phyloP scores from a whole-genome alignment of 2,888 invertebrate species.

The Himalopsyche japonica region DNA sequence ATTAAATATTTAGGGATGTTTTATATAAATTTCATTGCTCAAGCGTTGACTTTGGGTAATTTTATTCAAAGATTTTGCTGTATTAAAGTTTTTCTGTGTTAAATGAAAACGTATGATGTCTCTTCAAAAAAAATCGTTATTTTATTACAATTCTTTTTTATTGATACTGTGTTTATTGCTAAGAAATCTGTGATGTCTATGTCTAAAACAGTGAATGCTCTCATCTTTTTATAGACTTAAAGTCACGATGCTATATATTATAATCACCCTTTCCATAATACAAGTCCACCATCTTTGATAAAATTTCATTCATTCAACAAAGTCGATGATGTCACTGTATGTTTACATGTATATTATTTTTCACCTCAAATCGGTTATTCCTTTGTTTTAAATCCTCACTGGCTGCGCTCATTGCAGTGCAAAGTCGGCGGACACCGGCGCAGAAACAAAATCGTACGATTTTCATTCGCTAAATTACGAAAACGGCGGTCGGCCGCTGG shows the following conservation, averaged over 20 bases:
- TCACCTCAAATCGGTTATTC: conserved; percentile 1
- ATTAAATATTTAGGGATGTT: too few species aligned
- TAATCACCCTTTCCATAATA: conserved; percentile 15
- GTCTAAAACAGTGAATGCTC: background rate
- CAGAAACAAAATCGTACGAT: background rate
- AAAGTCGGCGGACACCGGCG: background rate
- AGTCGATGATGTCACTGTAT: conserved; percentile 18
- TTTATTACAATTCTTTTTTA: background rate
- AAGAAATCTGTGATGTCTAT: background rate
- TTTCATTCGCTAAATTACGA: conserved; percentile 4
- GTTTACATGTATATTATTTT: conserved; percentile 18
- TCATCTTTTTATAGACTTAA: background rate
- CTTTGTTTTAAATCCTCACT: background rate
- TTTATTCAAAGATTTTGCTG: too few species aligned
- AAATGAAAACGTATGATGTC: background rate
- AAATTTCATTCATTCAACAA: conserved; percentile 30
- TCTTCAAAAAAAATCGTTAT: background rate
- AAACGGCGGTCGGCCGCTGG: conserved; percentile 2
- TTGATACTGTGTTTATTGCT: background rate
- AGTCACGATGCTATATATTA: conserved; percentile 5
- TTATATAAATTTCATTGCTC: too few species aligned
- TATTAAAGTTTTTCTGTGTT: background rate
- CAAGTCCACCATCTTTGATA: conserved; percentile 23
- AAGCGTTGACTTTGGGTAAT: too few species aligned
- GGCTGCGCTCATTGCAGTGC: background rate